phyloP scores from a whole-genome alignment of 1,140 invertebrate genomes.

The Drosophila tani region DNA sequence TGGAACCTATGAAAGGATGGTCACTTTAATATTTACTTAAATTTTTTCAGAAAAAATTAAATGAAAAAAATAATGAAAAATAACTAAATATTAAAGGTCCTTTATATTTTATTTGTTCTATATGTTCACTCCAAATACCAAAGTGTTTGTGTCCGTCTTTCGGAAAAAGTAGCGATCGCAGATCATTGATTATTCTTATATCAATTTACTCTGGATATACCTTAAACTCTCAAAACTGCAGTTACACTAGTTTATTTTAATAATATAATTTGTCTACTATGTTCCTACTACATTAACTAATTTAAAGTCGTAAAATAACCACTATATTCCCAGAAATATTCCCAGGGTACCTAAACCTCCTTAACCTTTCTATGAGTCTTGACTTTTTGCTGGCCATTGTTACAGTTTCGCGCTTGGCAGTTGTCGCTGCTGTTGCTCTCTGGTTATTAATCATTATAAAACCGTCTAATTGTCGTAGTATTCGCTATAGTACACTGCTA shows the following conservation, averaged over 20 bases:
- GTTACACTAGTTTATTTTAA: no score
- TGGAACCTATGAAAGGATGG: no score
- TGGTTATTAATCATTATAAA: slow-evolving; percentile 43
- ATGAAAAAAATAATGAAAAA: not conserved
- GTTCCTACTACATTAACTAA: no score
- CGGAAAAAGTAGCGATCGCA: no score
- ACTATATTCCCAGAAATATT: not conserved
- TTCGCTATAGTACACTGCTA: slow-evolving; percentile 8
- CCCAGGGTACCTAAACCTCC: slow-evolving; percentile 12
- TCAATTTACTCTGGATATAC: no score
- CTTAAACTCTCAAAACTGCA: no score
- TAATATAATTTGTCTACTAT: no score
- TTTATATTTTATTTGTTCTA: no score
- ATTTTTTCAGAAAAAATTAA: not conserved
- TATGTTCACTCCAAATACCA: no score
- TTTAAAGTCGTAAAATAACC: not conserved
- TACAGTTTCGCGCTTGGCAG: slow-evolving; percentile 55
- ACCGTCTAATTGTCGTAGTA: slow-evolving; percentile 26
- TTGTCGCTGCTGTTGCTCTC: slow-evolving; percentile 26
- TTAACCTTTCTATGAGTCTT: not conserved
- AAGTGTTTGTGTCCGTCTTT: no score
- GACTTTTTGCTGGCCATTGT: slow-evolving; percentile 55
- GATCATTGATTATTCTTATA: no score
- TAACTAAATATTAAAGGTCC: not conserved
- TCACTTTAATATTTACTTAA: no score